Base-by-base conservation (phyloP, 2,797 vertebrate species). In the Alca torda region DNA sequence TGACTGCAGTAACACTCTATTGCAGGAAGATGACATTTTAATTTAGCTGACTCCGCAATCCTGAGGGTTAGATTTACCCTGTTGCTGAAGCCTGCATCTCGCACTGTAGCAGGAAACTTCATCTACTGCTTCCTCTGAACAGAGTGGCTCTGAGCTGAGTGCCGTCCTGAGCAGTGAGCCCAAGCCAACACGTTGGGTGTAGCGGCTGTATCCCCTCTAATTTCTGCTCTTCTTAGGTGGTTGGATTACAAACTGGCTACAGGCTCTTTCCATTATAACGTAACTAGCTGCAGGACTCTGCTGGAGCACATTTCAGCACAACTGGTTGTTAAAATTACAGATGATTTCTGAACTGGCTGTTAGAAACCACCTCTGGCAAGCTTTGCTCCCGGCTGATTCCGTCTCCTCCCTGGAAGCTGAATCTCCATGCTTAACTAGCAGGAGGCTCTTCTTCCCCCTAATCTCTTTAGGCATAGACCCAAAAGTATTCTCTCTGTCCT, bases 21-120 rank as follows among this genome's bases (percentile, higher is more conserved):
- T 87, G 87, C 83, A 69, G n/a, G 77, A 79, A 79, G 88, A 86
- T 77, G 90, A 90, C 91, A 97, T 94, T 93, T 97, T 92, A 92
- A 94, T 96, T 90, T 75, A 93, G 94, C 94, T 90, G 90, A 92
- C 41, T 81, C 45, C 59, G 91, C 90, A 93, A 0, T 74, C 37
- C 20, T 33, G 56, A 79, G 87, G 25, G 59, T 84, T 90, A 24
- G 78, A 84, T 63, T 80, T 50, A 79, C 75, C 80, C 70, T 89
- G 63, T 83, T 91, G 91, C 75, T 75, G 77, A 67, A 80, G 69
- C 19, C 18, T 45, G 46, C 17, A 46, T 33, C 35, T 72, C 72
- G 33, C 0, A 1, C 59, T 64, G 20, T 46, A 77, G 57, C 45
- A 84, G 61, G 24, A 91, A 53, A 72, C n/a, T 31, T 90, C 11